Evolutionary conservation across 2,888 invertebrate species (phyloP), one percentile per base, ranked within the genome.

Genomic region (Sinelater perroti): DNA sequence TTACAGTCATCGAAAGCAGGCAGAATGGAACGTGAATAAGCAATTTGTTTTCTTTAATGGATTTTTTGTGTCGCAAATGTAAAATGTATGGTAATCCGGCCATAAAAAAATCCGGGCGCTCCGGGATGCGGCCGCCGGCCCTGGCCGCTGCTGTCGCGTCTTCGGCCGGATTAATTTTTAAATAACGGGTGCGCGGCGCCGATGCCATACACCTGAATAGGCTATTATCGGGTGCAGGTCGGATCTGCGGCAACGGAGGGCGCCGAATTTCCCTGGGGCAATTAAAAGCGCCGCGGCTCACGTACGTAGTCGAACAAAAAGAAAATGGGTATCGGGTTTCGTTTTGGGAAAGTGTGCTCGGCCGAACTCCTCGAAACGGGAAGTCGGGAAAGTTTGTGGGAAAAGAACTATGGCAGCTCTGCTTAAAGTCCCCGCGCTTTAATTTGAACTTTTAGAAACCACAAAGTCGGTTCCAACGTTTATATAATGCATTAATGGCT

Each of bases 1-100:
- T 61, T 61, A 49, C 42, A 30, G 50, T 47, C 56, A 56, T 56
- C 47, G 58, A 56, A 56, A 61, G 62, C 63, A 61, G 62, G 65
- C 60, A 56, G 56, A 66, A 63, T 62, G 64, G 64, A 65, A 62
- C 59, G 59, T 56, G 56, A 60, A 67, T 63, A 65, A 62, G 67
- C 67, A 65, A 65, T 69, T 68, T 70, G 70, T 69, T 67, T 67
- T 56, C 62, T 64, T 63, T 68, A 70, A 70, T 70, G 67, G 67
- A 68, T 68, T 70, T 66, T 70, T 68, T 67, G 59, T 65, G 65
- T 68, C 62, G 67, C 64, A 66, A 67, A 68, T 66, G 67, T 63
- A 67, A 67, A 68, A 65, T 67, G 64, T 67, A 68, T 68, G 70
- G 60, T 70, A 70, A 68, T 70, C 67, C 44, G 16, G 26, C 14